Evolutionary conservation across 1,140 invertebrate genomes (phyloP), one percentile per base, ranked within the genome.

Genomic region (Atopsyche davidsoni): DNA sequence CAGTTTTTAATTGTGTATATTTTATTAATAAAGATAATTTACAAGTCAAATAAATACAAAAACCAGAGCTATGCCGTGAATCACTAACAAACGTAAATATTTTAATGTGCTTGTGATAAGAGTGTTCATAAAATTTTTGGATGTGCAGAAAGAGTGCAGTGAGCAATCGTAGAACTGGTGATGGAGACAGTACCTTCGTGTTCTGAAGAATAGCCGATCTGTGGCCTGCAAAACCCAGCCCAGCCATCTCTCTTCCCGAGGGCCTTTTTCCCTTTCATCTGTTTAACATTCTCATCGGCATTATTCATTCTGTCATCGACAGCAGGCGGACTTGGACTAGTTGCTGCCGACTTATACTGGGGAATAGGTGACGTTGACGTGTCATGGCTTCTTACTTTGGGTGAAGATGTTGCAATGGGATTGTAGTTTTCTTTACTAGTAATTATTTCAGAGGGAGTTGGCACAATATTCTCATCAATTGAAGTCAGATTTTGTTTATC

Each of bases 231-330:
- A 28, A 60, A 60, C 10, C 51, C 35, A 42, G 32, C 55, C 55
- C 51, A 57, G 45, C 47, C 47, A 7, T 58, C 60, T 60, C 47
- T 64, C 57, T 60, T 59, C 14, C 61, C 52, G 40, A 63, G 43
- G 24, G 58, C 51, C 39, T 60, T 48, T 18, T 60, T 60, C 17
- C 51, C 58, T 41, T 54, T 59, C 9, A 53, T 49, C 34, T 40
- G 38, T 47, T 49, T 49, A n/a, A 24, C 10, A 19, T 16, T 18
- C 11, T 51, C 24, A 41, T 24, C 25, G 11, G 47, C 34, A 35
- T 14, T 47, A 10, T n/a, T n/a, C 4, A 19, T 18, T n/a, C 14
- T 19, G 9, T 46, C 31, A 19, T 48, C 24, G 3, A 36, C 23
- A 9, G 31, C 39, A 10, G 13, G 21, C 6, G 54, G 50, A 23